A percentile compares a stretch with the other conserved stretches of the same genome.
Conservation (phyloP, 2,888 invertebrate genomes). For the Zaprionus obscuricornis region DNA sequence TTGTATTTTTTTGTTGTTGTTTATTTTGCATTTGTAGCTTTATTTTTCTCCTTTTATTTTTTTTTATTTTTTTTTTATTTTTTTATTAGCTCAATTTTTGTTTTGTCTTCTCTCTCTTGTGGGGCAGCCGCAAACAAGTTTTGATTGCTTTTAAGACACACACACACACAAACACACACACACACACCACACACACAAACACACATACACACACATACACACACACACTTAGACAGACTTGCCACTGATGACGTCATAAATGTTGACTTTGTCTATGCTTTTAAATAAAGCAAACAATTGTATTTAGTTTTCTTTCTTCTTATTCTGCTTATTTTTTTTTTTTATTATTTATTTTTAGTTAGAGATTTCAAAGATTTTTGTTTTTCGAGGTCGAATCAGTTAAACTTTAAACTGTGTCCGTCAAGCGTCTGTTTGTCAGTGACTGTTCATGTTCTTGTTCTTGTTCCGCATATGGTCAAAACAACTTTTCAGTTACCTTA, state of each 20-base stretch:
- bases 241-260: slow-evolving; percentile 61
- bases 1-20: slow-evolving; percentile 27
- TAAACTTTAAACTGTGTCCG: slow-evolving; percentile 42
- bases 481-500: slow-evolving; percentile 45
- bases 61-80: slow-evolving; percentile 11
- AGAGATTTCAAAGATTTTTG: slow-evolving; percentile 11
- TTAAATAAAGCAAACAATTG: slow-evolving; percentile 68
- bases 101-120: slow-evolving; percentile 43
- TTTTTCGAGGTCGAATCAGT: slow-evolving; percentile 61
- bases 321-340: too few relatives aligned
- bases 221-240: too few relatives aligned
- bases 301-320: slow-evolving; percentile 41
- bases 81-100: slow-evolving; percentile 12
- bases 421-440: background rate
- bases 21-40: background rate
- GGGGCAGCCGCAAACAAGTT: slow-evolving; percentile 63
- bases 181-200: too few relatives aligned
- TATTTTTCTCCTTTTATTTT: slow-evolving; percentile 27
- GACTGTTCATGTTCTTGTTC: background rate
- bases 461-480: slow-evolving; percentile 47
- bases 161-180: too few relatives aligned
- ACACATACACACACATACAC: too few relatives aligned
- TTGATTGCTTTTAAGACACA: slow-evolving; percentile 67
- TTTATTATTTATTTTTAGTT: too few relatives aligned
- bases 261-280: too few relatives aligned